Conservation (phyloP, 2,113 vertebrate genomes). For the Agapornis roseicollis region DNA sequence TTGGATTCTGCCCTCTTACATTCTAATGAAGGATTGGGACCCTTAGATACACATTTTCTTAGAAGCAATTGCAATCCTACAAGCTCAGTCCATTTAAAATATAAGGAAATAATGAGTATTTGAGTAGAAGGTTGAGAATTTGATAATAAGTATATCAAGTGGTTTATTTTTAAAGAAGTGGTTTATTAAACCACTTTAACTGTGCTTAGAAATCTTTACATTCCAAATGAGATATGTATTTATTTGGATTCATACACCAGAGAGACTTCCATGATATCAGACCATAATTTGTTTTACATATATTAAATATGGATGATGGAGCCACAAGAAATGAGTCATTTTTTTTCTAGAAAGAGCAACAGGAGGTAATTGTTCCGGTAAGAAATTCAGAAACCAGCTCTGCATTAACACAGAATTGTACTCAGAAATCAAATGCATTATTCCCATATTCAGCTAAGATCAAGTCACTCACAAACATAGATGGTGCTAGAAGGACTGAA, state of each 20-base stretch:
- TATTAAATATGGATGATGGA: slow-evolving; percentile 2
- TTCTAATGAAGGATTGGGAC: neutral
- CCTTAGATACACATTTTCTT: neutral
- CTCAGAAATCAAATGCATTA: neutral
- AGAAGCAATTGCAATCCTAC: neutral
- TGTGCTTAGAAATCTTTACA: neutral
- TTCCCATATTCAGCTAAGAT: neutral
- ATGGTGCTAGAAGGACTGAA: neutral
- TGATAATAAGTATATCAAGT: neutral
- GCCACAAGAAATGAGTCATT: neutral
- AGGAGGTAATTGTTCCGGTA: neutral
- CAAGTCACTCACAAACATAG: neutral
- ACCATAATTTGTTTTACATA: neutral
- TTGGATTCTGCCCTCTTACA: neutral
- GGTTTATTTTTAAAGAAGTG: too few relatives aligned
- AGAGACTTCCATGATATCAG: neutral
- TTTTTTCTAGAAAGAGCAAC: neutral
- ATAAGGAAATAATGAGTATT: neutral
- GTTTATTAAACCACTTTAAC: neutral
- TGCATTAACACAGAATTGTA: neutral
- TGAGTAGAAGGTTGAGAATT: neutral
- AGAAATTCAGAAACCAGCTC: neutral
- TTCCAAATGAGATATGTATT: neutral
- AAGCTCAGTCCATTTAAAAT: neutral
- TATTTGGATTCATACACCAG: neutral